Conservation (phyloP, 2,113 vertebrate genomes). For the Otis tarda region DNA sequence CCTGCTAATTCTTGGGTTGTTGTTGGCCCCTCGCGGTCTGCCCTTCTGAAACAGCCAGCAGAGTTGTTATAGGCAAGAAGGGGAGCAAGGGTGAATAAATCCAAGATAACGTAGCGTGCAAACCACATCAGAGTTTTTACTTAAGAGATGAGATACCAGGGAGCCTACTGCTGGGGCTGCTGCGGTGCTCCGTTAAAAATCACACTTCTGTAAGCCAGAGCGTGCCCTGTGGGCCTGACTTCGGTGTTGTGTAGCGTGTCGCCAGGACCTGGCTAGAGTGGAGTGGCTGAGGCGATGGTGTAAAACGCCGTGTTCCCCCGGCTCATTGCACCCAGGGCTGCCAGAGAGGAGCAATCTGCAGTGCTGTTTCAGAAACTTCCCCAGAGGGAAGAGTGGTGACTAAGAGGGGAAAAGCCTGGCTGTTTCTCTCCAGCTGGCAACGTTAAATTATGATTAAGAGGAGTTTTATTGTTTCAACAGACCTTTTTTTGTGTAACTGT, state of each 20-base stretch:
- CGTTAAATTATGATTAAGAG: neutral
- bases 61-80: neutral
- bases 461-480: neutral
- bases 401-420: slow-evolving; percentile 5
- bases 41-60: neutral
- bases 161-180: neutral
- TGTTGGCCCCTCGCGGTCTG: neutral
- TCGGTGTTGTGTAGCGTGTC: too few species aligned
- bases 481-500: slow-evolving; percentile 7
- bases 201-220: neutral
- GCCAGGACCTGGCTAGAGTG: too few species aligned
- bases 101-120: fast-evolving
- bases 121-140: neutral
- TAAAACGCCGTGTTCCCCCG: too few species aligned
- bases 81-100: neutral
- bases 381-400: neutral
- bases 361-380: neutral
- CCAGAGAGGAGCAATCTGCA: neutral
- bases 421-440: neutral
- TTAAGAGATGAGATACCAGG: neutral
- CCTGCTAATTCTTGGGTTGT: fast-evolving
- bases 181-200: neutral
- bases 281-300: too few species aligned
- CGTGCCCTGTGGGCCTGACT: too few species aligned
- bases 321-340: neutral